Evolutionary conservation across 2,113 vertebrate species (phyloP), one percentile per base, ranked within the genome.

Genomic region (Asarcornis scutulata): DNA sequence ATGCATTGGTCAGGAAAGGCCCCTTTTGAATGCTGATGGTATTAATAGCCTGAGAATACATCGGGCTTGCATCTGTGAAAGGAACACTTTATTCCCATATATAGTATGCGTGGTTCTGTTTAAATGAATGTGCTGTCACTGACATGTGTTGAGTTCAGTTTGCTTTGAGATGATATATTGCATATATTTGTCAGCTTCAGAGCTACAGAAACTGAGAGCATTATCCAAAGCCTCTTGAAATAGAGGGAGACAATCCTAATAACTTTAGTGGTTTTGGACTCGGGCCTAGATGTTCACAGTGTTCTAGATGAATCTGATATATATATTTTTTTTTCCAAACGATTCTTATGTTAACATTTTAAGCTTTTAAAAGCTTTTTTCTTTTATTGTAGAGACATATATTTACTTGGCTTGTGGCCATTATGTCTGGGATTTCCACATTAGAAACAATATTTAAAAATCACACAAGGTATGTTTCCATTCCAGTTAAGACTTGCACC

Each of bases 41-140:
- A 96, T 97, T 97, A 93, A 93, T 95, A 94, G 95, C 71, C 53
- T 36, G 55, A 84, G 93, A 89, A 92, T 92, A 46, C 77, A 64
- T 69, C 0, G 23, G 40, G 77, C 87, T 91, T 91, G 66, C 77
- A 67, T 93, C 95, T 82, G 82, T 69, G 86, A 92, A 94, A 94
- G 90, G 80, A 95, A 58, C 92, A 34, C 71, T 96, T 96, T 79
- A 92, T 96, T 96, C 71, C 96, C 95, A 94, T 96, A 91, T 95
- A 96, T 95, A 97, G 96, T 95, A 94, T 92, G 18, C 71, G 4
- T 67, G 69, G 71, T 59, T 93, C 73, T 91, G 91, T 59, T 91
- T 93, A 93, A 96, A 96, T 85, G 86, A 95, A 92, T 95, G 88
- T 91, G 76, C 94, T 95, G 92, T 78, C 71, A n/a, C 92, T 94